Base-by-base conservation (phyloP, 2,797 vertebrate genomes). In the Cyprinodon diabolis region DNA sequence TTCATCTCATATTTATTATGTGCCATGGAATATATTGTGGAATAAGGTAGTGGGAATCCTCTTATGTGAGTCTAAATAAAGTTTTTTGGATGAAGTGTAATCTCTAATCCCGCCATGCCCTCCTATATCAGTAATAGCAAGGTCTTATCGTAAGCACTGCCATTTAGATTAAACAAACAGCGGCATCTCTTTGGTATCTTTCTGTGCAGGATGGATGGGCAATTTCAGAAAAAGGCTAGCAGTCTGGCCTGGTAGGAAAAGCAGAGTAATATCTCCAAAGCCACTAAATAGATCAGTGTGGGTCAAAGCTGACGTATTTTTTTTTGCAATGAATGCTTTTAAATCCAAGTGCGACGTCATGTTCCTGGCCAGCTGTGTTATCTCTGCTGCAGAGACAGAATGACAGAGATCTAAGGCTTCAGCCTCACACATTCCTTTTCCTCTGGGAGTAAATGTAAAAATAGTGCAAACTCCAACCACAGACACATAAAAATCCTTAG, bases 91-190 rank as follows among this genome's bases (percentile, higher is more conserved):
- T 92, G 84, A 90, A 88, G 86, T 90, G 82, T 93, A 92, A 95
- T 94, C 90, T 94, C 84, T 93, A 93, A 94, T 92, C 89, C 89
- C 30, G 71, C 79, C 84, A 80, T 78, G 40, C 78, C 80, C 74
- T 85, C 83, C 83, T 83, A 77, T 92, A 92, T 92, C 88, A 83
- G 92, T 89, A 90, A 93, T 90, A 92, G 88, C 90, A 84, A 83
- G 87, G 88, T 91, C 21, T 94, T 92, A 93, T 81, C 72, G 66
- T 92, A 92, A 93, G 83, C 91, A 86, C 85, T 84, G 72, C 81
- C 86, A 90, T 94, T 94, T 91, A 93, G 91, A 94, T 93, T 89
- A 93, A 94, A 92, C 86, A 92, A 92, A 93, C 86, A 84, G 81
- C 75, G 76, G 84, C 85, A 84, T 86, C 76, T 85, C 80, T 86